These are phyloP conservation scores for Chionoecetes opilio DNA, from an alignment of 1,140 invertebrate species.

Conservation along the genomic window DNA sequence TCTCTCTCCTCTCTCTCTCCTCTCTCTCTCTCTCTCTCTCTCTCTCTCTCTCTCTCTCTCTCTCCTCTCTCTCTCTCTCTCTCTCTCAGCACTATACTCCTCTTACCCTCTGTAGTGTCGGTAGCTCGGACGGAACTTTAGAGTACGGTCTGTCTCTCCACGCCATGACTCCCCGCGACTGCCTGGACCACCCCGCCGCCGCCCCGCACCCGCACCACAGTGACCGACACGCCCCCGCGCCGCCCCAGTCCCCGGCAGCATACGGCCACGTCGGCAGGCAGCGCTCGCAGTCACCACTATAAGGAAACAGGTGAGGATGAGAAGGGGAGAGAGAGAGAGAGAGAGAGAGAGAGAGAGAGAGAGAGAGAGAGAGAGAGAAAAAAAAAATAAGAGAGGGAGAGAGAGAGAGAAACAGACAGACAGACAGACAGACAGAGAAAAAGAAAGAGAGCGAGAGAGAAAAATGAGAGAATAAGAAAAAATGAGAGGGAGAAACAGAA, in stretches of 20 bases:
- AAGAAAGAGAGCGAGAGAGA: too few relatives aligned
- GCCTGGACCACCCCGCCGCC: conserved; percentile 65
- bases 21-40: conserved; percentile 65
- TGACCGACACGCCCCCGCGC: conserved; percentile 63
- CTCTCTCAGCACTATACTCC: conserved; percentile 50
- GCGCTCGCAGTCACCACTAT: conserved; percentile 67
- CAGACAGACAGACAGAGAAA: too few relatives aligned
- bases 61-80: conserved; percentile 68
- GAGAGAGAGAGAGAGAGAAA: too few relatives aligned
- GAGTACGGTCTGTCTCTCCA: conserved; percentile 75
- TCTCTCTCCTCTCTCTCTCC: background rate
- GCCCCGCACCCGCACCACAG: conserved; percentile 37
- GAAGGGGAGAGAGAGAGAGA: background rate
- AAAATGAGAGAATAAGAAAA: too few relatives aligned
- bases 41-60: conserved; percentile 65
- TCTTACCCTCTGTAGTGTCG: conserved; percentile 64
- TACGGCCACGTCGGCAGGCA: conserved; percentile 64
- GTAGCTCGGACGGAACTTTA: conserved; percentile 74
- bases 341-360: too few relatives aligned
- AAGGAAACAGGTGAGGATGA: conserved; percentile 63
- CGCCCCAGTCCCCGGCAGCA: conserved; percentile 48
- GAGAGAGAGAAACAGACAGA: too few relatives aligned
- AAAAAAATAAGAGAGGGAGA: too few relatives aligned
- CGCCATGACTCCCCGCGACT: conserved; percentile 70
- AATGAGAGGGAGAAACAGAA: too few relatives aligned